phyloP scores from a whole-genome alignment of 2,888 invertebrate species.

The Marronus borbonicus region DNA sequence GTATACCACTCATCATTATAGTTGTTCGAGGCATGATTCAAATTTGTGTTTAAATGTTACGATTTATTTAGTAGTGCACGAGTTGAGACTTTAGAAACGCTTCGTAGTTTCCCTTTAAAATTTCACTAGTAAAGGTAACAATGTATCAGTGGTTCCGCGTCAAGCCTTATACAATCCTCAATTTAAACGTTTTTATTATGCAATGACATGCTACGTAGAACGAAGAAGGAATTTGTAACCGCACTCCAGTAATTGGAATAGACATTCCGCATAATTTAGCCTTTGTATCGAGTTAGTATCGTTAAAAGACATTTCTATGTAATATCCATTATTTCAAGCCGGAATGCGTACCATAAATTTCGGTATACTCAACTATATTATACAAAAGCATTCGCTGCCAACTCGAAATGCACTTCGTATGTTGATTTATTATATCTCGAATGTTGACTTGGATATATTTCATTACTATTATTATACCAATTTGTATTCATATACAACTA shows the following conservation, averaged over 20 bases:
- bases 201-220: conserved; percentile 21
- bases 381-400: conserved; percentile 19
- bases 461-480: conserved; percentile 29
- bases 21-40: no score
- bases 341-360: conserved; percentile 12
- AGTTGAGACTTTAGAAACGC: not conserved
- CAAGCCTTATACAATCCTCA: not conserved
- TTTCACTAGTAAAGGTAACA: not conserved
- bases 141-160: not conserved
- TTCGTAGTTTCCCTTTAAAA: not conserved
- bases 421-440: conserved; percentile 20
- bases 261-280: conserved; percentile 17
- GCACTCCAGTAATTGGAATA: conserved; percentile 9
- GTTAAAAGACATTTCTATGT: conserved; percentile 15
- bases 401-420: conserved; percentile 12
- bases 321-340: conserved; percentile 16
- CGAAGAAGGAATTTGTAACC: conserved; percentile 22
- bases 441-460: conserved; percentile 16
- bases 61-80: no score
- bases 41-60: no score
- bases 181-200: conserved; percentile 28
- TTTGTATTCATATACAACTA: conserved; percentile 22
- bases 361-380: conserved; percentile 11
- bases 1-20: no score
- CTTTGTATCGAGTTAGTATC: conserved; percentile 3